Conservation (phyloP, 30 jellyfish, hydroid and myxozoan species). For the Mastigias papua region DNA sequence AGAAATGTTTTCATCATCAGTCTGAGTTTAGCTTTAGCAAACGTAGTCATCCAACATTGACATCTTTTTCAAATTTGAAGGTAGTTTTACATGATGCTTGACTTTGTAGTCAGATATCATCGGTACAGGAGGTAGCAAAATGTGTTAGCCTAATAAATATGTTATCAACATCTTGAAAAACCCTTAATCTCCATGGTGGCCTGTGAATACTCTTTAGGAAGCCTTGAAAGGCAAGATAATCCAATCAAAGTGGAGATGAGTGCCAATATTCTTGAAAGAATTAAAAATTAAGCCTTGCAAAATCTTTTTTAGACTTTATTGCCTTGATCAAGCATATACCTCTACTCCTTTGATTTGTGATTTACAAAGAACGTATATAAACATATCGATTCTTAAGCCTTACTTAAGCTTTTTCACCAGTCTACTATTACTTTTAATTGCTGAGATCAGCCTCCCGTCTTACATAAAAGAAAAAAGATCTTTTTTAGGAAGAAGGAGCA, state of each 20-base stretch:
- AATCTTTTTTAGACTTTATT: too few relatives aligned
- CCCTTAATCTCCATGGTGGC: conserved; percentile 7
- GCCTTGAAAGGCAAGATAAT: background rate
- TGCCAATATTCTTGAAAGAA: background rate
- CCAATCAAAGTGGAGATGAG: background rate
- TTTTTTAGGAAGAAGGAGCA: too few relatives aligned
- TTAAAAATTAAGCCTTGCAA: too few relatives aligned
- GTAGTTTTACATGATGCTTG: background rate
- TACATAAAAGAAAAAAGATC: too few relatives aligned
- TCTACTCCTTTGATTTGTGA: too few relatives aligned
- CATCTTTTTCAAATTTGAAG: background rate
- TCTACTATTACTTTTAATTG: too few relatives aligned
- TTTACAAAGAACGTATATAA: too few relatives aligned
- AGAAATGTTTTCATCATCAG: background rate
- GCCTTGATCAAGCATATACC: too few relatives aligned
- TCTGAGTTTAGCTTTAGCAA: background rate
- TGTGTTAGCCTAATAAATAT: background rate
- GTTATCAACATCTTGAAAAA: background rate
- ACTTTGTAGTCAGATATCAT: background rate
- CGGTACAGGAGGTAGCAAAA: background rate
- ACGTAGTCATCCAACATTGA: background rate
- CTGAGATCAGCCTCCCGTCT: too few relatives aligned
- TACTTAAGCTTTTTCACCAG: too few relatives aligned
- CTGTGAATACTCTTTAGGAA: background rate
- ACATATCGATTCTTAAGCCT: too few relatives aligned